A percentile compares a stretch with the other conserved stretches of the same genome.
These are phyloP conservation scores for Trichonephila inaurata DNA, from an alignment of 1,140 invertebrate genomes.

Conservation along the genomic window DNA sequence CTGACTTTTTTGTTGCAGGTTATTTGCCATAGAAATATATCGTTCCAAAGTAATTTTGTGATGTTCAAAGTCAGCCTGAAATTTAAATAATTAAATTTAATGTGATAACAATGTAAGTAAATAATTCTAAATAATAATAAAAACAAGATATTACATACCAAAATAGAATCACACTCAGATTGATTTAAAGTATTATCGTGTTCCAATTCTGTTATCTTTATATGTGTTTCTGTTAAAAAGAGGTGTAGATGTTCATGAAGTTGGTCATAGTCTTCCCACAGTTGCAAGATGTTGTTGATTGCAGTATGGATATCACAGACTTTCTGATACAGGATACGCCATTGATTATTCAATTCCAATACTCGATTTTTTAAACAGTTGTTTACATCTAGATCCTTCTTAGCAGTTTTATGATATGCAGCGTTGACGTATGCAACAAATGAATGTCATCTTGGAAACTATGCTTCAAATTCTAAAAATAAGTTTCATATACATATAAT, in stretches of 20 bases:
- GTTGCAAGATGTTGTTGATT: slow-evolving; percentile 38
- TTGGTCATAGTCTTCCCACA: slow-evolving; percentile 68
- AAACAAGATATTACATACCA: slow-evolving; percentile 18
- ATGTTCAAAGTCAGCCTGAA: slow-evolving; percentile 36
- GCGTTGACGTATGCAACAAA: slow-evolving; percentile 45
- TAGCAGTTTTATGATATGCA: slow-evolving; percentile 20
- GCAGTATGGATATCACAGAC: neutral
- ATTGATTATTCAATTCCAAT: slow-evolving; percentile 32
- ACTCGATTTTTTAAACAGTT: slow-evolving; percentile 10
- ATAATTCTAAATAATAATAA: neutral
- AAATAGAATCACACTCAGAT: neutral
- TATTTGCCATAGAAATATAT: neutral
- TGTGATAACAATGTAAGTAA: neutral
- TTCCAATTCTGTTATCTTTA: slow-evolving; percentile 51
- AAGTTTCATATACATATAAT: neutral
- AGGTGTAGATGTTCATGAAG: slow-evolving; percentile 57
- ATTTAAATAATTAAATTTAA: neutral
- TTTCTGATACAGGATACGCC: slow-evolving; percentile 64
- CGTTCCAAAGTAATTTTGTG: slow-evolving; percentile 45
- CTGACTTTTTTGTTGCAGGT: slow-evolving; percentile 35
- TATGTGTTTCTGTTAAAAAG: slow-evolving; percentile 62
- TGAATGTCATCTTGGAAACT: slow-evolving; percentile 62
- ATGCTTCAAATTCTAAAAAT: slow-evolving; percentile 65
- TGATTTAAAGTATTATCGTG: neutral
- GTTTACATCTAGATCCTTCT: slow-evolving; percentile 20